A percentile compares a stretch with the other conserved stretches of the same genome.
These are phyloP conservation scores for Nesidiocoris tenuis DNA, from an alignment of 2,888 invertebrate genomes.

Conservation along the genomic window DNA sequence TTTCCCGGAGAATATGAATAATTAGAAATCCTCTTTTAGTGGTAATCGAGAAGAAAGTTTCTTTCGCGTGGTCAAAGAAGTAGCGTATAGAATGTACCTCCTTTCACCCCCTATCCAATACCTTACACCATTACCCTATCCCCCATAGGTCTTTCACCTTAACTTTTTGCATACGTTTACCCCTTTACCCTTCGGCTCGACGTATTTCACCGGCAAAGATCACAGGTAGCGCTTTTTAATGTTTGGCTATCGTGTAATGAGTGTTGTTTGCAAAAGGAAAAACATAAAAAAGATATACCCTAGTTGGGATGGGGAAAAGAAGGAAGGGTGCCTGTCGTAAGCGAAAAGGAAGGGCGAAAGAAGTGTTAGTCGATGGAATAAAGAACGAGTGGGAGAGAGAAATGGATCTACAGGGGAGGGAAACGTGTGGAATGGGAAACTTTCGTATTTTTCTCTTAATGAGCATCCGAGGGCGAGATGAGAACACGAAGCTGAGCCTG, in stretches of 20 bases:
- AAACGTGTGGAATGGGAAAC: neutral
- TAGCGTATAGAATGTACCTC: slow-evolving; percentile 18
- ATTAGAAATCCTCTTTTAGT: slow-evolving; percentile 38
- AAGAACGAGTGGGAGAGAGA: neutral
- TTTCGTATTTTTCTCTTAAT: neutral
- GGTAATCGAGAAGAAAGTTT: slow-evolving; percentile 37
- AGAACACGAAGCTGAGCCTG: neutral
- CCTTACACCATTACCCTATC: neutral
- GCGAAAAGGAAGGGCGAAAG: neutral
- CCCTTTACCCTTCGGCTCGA: slow-evolving; percentile 1
- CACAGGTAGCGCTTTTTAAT: slow-evolving; percentile 42
- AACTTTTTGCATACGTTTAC: slow-evolving; percentile 14
- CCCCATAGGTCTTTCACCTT: neutral
- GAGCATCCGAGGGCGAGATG: neutral
- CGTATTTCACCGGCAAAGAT: slow-evolving; percentile 33
- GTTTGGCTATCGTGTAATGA: slow-evolving; percentile 40
- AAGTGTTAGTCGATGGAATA: neutral
- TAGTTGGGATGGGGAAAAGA: neutral
- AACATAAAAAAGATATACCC: neutral
- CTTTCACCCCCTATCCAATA: neutral
- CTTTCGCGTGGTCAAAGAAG: slow-evolving; percentile 38
- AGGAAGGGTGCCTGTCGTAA: slow-evolving; percentile 1
- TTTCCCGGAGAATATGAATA: slow-evolving; percentile 26
- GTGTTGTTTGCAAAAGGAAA: slow-evolving; percentile 21
- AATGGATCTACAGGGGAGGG: neutral